Conservation (phyloP, 2,113 vertebrate species). For the Corydoras maculifer region DNA sequence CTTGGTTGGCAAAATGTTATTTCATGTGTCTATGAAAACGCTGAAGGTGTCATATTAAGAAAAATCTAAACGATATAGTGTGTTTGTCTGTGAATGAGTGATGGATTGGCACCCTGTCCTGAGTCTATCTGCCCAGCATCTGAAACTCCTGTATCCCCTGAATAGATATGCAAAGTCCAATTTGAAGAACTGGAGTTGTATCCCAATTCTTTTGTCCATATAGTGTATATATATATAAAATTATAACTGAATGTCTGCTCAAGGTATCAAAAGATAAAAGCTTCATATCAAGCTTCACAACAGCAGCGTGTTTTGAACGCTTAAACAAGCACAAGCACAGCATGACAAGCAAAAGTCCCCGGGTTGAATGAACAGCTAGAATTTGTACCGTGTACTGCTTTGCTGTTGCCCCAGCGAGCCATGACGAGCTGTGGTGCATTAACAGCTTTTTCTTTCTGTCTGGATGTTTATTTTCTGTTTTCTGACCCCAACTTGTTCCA, state of each 20-base stretch:
- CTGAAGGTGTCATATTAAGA: no score
- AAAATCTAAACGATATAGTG: no score
- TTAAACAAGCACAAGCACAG: conserved; percentile 10
- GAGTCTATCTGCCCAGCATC: background rate
- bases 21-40: no score
- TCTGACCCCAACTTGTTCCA: background rate
- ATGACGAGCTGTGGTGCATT: background rate
- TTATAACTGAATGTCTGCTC: no score
- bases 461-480: conserved; percentile 8
- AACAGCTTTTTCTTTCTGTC: background rate
- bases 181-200: no score
- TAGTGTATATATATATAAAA: background rate
- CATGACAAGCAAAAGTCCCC: background rate
- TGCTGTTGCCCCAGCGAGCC: conserved; percentile 4
- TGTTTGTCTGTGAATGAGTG: background rate
- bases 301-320: conserved; percentile 7
- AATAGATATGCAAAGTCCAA: no score
- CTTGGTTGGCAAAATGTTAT: no score
- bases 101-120: background rate
- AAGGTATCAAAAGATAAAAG: background rate
- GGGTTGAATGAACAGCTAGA: conserved; percentile 6
- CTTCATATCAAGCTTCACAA: conserved; percentile 3
- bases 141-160: no score
- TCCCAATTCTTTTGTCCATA: no score
- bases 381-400: background rate